Base-by-base conservation (phyloP, 2,113 vertebrate species). In the Tupaia tana region DNA sequence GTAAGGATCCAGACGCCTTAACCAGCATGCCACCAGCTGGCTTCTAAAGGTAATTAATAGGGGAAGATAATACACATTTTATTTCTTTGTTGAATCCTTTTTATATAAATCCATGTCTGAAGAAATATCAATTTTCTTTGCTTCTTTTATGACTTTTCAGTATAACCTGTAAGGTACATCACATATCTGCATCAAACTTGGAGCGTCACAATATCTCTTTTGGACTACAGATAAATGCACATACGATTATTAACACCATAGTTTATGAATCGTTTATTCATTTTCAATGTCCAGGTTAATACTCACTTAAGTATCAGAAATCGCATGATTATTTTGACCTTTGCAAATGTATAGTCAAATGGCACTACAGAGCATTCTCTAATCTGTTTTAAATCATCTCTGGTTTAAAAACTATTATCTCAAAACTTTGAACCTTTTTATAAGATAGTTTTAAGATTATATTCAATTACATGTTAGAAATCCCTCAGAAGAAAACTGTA, bases 291-390 rank as follows among this genome's bases (percentile, higher is more conserved):
- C 71, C 56, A 93, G 7, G 3, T 61, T 86, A 83, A 74, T 81
- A 61, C 3, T 75, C 59, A n/a, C 86, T 93, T 93, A 25, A 31
- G 93, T 93, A 92, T 95, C 31, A 79, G 15, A 93, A 84, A 74
- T 78, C 89, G 81, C 3, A 4, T 90, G 34, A 91, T 74, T 80
- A 93, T 93, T 90, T 74, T 94, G 75, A 91, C n/a, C 66, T 93
- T 91, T 95, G 58, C 52, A 94, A 90, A 61, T 92, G 34, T 13
- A 64, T 64, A 70, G 22, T 90, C 59, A 43, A 80, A 78, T 85
- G 31, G 14, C 19, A 89, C 43, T 18, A 14, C 22, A 64, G 64
- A 92, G 7, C 7, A 34, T 78, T 92, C 82, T 95, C 12, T 64
- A 56, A 74, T 82, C 43, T 92, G 12, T 86, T 89, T 79, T 81